Conservation (phyloP, 2,113 vertebrate species). For the Thalassarche chlororhynchos region DNA sequence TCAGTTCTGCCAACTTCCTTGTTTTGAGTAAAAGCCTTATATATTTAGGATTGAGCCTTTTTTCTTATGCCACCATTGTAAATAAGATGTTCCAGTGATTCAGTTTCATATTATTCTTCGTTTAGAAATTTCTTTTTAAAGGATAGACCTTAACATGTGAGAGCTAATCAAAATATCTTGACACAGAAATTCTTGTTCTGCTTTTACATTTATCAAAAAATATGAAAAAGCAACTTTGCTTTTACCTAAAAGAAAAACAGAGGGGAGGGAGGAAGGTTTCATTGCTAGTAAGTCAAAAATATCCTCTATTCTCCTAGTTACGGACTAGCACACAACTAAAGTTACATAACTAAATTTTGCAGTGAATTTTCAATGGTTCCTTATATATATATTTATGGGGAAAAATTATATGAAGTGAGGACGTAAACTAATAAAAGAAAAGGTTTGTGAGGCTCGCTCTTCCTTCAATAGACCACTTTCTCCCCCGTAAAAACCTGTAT, state of each 20-base stretch:
- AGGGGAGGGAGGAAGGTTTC: background rate
- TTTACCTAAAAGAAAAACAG: background rate
- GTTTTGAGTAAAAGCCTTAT: background rate
- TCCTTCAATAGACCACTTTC: background rate
- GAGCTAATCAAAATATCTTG: background rate
- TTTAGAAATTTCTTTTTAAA: background rate
- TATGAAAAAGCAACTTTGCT: background rate
- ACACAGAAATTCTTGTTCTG: background rate
- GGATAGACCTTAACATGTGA: background rate
- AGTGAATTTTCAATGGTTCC: background rate
- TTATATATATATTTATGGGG: background rate
- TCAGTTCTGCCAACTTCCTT: background rate
- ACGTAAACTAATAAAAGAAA: background rate
- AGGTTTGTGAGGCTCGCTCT: background rate
- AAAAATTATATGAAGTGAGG: background rate
- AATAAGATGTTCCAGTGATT: background rate
- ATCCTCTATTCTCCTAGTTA: background rate
- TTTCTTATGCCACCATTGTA: background rate
- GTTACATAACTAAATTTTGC: background rate
- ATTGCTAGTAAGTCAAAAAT: background rate
- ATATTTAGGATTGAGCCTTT: background rate
- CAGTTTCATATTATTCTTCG: background rate
- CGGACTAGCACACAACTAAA: background rate
- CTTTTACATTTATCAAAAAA: background rate
- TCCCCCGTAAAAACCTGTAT: background rate